Conservation (phyloP, 37 sponge, comb jelly and placozoan species). For the Chondrosia reniformis region DNA sequence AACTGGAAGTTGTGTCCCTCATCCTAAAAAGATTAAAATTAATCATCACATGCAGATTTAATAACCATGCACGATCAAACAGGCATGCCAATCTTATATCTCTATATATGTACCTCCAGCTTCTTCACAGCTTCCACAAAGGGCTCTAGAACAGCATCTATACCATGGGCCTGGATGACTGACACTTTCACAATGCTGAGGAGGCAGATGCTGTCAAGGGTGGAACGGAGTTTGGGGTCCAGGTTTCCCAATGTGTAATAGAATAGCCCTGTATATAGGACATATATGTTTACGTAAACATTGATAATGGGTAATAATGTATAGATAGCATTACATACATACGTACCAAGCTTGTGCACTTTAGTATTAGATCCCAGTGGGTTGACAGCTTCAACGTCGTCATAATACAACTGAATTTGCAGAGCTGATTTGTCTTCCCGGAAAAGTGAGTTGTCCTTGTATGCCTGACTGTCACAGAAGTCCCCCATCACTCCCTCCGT, state of each 20-base stretch:
- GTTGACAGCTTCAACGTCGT: neutral
- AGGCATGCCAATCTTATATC: neutral
- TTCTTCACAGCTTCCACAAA: constrained; percentile 24
- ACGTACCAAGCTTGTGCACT: constrained; percentile 19
- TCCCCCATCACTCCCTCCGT: neutral
- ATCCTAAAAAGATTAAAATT: constrained; percentile 18
- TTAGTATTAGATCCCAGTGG: constrained; percentile 7
- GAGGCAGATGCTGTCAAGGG: constrained; percentile 23
- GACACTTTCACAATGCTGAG: constrained; percentile 19
- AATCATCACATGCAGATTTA: neutral
- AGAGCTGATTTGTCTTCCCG: neutral
- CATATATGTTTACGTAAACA: neutral
- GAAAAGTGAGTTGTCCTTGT: neutral
- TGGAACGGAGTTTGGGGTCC: constrained; percentile 25
- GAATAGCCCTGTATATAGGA: constrained; percentile 17
- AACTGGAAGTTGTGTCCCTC: constrained; percentile 25
- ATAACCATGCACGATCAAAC: neutral
- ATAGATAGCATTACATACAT: neutral
- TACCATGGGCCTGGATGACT: constrained; percentile 27
- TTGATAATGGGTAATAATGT: no score
- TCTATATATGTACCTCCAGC: constrained; percentile 12
- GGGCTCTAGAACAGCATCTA: constrained; percentile 22
- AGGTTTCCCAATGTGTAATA: constrained; percentile 50
- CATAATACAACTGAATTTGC: neutral
- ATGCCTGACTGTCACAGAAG: constrained; percentile 12